Evolutionary conservation across 2,113 vertebrate species (phyloP).

Genomic region (Gambusia affinis): DNA sequence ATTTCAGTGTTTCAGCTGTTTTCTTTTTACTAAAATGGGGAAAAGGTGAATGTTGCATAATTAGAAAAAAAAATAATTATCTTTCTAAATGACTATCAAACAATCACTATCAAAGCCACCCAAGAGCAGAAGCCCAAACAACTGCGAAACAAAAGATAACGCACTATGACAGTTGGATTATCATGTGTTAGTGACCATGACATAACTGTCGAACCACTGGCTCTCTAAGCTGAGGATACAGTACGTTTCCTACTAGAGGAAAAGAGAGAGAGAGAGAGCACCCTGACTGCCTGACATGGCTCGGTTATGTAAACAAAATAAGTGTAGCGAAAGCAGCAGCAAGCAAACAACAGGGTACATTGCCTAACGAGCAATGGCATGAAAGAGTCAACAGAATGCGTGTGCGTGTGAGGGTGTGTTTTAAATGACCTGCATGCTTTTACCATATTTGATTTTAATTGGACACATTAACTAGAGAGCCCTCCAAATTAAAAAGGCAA

Average conservation of each 20-base stretch:
- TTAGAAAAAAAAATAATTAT: background rate
- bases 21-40: background rate
- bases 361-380: conserved; percentile 66
- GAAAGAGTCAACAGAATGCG: conserved; percentile 6
- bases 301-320: conserved; percentile 72
- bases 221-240: conserved; percentile 26
- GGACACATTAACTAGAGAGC: conserved; percentile 54
- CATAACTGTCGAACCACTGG: conserved; percentile 9
- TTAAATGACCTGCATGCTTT: conserved; percentile 56
- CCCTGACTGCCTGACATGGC: conserved; percentile 57
- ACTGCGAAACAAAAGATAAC: background rate
- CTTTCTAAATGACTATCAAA: background rate
- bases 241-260: background rate
- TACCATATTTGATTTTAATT: conserved; percentile 70
- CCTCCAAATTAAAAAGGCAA: conserved; percentile 59
- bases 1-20: background rate
- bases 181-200: conserved; percentile 2
- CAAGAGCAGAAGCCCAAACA: background rate
- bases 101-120: background rate
- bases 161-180: conserved; percentile 4
- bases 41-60: background rate
- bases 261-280: conserved; percentile 3
- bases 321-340: conserved; percentile 45
- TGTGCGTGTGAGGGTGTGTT: background rate
- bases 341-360: conserved; percentile 54